A percentile compares a stretch with the other conserved stretches of the same genome.
These are phyloP conservation scores for Lacanobia wlatinum DNA, from an alignment of 2,888 invertebrate genomes.

Conservation along the genomic window DNA sequence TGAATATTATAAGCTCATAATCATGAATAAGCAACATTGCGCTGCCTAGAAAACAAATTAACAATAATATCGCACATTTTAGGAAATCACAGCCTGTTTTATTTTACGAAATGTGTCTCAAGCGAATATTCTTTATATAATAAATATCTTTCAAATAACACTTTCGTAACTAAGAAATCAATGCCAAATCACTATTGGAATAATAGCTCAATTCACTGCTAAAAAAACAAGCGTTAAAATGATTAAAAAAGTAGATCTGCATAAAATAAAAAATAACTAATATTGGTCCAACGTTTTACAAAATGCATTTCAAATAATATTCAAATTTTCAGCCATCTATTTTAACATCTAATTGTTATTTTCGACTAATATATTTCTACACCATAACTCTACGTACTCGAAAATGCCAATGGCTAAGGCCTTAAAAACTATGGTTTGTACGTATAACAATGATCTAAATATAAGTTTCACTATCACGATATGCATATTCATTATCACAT, in stretches of 20 bases:
- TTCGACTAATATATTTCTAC: slow-evolving; percentile 24
- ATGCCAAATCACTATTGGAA: background rate
- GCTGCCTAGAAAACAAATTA: slow-evolving; percentile 1
- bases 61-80: slow-evolving; percentile 14
- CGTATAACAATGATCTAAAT: slow-evolving; percentile 51
- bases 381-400: slow-evolving; percentile 16
- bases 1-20: slow-evolving; percentile 14
- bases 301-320: slow-evolving; percentile 18
- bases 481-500: slow-evolving; percentile 66
- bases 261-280: slow-evolving; percentile 9
- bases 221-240: background rate
- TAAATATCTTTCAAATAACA: background rate
- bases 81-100: slow-evolving; percentile 60
- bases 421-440: slow-evolving; percentile 51
- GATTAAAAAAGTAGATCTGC: background rate
- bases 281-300: slow-evolving; percentile 33
- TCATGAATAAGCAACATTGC: slow-evolving; percentile 11
- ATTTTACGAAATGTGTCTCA: slow-evolving; percentile 13
- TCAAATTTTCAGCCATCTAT: slow-evolving; percentile 7
- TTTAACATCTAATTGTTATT: slow-evolving; percentile 6
- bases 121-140: background rate
- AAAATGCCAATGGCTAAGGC: slow-evolving; percentile 47
- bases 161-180: background rate
- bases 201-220: background rate
- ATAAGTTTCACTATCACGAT: slow-evolving; percentile 65